Evolutionary conservation across 2,797 vertebrate species (phyloP).

Genomic region (Pseudochirops cupreus): DNA sequence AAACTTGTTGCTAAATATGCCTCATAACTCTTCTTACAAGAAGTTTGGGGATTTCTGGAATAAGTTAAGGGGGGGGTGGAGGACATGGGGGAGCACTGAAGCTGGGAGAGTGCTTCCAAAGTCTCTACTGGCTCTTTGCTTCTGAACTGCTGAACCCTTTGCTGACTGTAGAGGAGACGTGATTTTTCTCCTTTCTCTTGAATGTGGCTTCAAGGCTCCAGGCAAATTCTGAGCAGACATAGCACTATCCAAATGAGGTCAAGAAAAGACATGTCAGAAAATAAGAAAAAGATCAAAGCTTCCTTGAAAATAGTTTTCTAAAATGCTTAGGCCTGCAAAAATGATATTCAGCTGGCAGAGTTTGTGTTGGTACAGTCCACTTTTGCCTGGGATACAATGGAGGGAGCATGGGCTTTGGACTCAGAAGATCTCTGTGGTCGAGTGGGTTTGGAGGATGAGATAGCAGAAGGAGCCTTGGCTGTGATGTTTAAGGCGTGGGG

Average conservation of each 20-base stretch:
- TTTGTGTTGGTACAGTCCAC: not conserved
- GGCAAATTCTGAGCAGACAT: conserved; percentile 44
- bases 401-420: not conserved
- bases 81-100: not conserved
- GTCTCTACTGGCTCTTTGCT: conserved; percentile 60
- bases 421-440: not conserved
- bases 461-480: not conserved
- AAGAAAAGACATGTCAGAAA: conserved; percentile 65
- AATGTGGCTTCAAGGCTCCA: conserved; percentile 64
- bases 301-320: conserved; percentile 62
- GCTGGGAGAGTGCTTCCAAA: conserved; percentile 51
- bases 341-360: not conserved
- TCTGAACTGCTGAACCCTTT: conserved; percentile 65
- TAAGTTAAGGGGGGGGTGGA: not conserved
- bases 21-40: conserved; percentile 61
- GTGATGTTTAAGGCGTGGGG: not conserved
- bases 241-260: conserved; percentile 50
- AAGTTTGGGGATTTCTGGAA: conserved; percentile 73
- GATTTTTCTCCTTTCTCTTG: conserved; percentile 67
- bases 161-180: conserved; percentile 64
- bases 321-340: conserved; percentile 24
- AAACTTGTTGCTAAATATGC: conserved; percentile 64
- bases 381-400: not conserved
- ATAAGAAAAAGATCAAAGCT: conserved; percentile 38
- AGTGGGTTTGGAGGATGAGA: not conserved